These are phyloP conservation scores for Drosophila siamana DNA, from an alignment of 2,888 invertebrate species.

Conservation along the genomic window DNA sequence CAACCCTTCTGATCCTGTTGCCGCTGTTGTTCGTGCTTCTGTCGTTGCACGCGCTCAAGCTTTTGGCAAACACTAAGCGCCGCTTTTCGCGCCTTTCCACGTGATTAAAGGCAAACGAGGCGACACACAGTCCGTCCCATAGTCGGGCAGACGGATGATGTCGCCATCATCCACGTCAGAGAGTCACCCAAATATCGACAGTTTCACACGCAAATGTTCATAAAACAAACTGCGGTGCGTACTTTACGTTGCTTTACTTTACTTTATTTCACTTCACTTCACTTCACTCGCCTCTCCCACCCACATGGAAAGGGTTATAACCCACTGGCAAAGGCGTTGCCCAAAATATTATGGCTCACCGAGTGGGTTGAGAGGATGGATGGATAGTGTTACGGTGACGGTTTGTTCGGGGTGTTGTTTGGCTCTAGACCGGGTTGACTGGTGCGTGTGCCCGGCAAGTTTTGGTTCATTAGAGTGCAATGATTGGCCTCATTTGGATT, in stretches of 20 bases:
- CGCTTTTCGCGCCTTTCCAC: slow-evolving; percentile 85
- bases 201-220: slow-evolving; percentile 79
- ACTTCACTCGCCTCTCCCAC: neutral
- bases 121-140: too few relatives aligned
- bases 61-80: slow-evolving; percentile 79
- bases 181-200: slow-evolving; percentile 75
- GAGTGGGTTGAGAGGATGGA: slow-evolving; percentile 35
- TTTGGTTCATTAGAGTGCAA: slow-evolving; percentile 81
- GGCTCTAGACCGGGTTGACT: slow-evolving; percentile 14
- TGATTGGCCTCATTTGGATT: slow-evolving; percentile 78
- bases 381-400: slow-evolving; percentile 8
- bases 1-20: slow-evolving; percentile 58
- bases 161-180: slow-evolving; percentile 59
- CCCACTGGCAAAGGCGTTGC: slow-evolving; percentile 64
- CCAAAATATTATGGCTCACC: slow-evolving; percentile 69
- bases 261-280: neutral
- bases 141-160: slow-evolving; percentile 42
- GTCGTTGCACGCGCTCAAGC: slow-evolving; percentile 71
- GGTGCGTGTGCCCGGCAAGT: slow-evolving; percentile 67
- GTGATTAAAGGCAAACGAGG: slow-evolving; percentile 80
- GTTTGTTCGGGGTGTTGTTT: slow-evolving; percentile 4
- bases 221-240: slow-evolving; percentile 43
- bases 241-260: slow-evolving; percentile 19
- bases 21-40: neutral
- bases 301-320: slow-evolving; percentile 61